Percentiles rank a stretch among this genome's conserved stretches.
phyloP scores from a whole-genome alignment of 2,797 vertebrate species.

The Acrocephalus scirpaceus region DNA sequence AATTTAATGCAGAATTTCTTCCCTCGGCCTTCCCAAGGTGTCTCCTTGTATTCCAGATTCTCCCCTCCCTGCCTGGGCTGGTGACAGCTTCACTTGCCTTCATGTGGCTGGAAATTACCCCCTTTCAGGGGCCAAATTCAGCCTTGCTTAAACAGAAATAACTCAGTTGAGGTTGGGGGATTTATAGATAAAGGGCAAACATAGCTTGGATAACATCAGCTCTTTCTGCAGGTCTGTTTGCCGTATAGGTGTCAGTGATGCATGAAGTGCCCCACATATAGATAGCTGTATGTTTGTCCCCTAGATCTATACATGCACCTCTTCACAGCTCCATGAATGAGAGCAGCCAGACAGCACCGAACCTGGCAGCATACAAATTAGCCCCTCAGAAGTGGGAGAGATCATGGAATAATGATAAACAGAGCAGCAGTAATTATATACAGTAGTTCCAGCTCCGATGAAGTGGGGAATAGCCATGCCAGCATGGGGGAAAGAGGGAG shows the following conservation, averaged over 20 bases:
- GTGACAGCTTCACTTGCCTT: background rate
- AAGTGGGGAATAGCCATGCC: background rate
- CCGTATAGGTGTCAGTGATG: background rate
- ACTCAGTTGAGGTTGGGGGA: background rate
- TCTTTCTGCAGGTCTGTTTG: background rate
- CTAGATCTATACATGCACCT: background rate
- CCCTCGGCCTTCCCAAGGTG: background rate
- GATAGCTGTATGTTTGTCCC: slow-evolving; percentile 8
- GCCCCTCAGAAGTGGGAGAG: slow-evolving; percentile 33
- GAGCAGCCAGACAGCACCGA: slow-evolving; percentile 35
- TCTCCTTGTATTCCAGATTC: background rate
- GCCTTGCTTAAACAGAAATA: background rate
- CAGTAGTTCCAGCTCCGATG: background rate
- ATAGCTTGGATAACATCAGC: background rate
- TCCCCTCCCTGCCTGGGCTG: background rate
- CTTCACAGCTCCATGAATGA: background rate
- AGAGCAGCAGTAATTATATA: background rate
- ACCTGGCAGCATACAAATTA: slow-evolving; percentile 64
- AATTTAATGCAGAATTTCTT: background rate
- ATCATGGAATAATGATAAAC: background rate
- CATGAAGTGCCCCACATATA: background rate
- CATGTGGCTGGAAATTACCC: background rate
- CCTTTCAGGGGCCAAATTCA: background rate
- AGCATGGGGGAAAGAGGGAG: background rate
- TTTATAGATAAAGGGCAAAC: background rate